Percentiles rank a stretch among this genome's conserved stretches.
Conservation (phyloP, 2,888 invertebrate species). For the Parthenolecanium corni region DNA sequence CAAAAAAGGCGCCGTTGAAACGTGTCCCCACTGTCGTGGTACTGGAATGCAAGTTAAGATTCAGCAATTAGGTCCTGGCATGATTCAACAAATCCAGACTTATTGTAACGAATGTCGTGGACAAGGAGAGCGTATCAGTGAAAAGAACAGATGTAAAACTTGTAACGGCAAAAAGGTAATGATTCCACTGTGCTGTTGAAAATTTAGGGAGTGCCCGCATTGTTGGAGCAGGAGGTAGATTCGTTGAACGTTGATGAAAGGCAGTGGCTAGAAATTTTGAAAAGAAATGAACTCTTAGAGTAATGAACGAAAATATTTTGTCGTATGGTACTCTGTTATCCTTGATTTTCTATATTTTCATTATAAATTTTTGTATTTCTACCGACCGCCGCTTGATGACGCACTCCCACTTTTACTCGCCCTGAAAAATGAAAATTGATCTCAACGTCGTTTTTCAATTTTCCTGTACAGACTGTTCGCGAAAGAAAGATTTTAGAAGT, state of each 20-base stretch:
- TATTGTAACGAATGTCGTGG: slow-evolving; percentile 80
- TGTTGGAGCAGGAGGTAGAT: background rate
- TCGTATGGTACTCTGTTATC: too few species aligned
- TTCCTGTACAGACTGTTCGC: slow-evolving; percentile 49
- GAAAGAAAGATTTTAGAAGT: slow-evolving; percentile 92
- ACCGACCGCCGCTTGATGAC: too few species aligned
- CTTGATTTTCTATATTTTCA: too few species aligned
- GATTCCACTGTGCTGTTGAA: background rate
- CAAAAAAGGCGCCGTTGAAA: slow-evolving; percentile 80
- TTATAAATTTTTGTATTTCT: too few species aligned
- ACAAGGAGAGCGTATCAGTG: slow-evolving; percentile 68
- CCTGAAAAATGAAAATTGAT: too few species aligned
- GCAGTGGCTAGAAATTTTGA: too few species aligned
- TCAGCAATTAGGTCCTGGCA: slow-evolving; percentile 61
- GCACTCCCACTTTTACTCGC: background rate
- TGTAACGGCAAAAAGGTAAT: slow-evolving; percentile 73
- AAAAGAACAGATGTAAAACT: slow-evolving; percentile 85
- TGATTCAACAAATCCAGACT: slow-evolving; percentile 84
- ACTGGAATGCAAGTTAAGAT: slow-evolving; percentile 67
- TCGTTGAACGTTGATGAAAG: too few species aligned
- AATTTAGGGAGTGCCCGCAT: background rate
- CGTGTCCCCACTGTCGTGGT: slow-evolving; percentile 78
- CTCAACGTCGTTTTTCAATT: background rate
- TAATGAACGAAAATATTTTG: too few species aligned
- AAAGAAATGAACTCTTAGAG: too few species aligned